Evolutionary conservation across 2,113 vertebrate species (phyloP), one percentile per base, ranked within the genome.

Genomic region (Lutjanus erythropterus): DNA sequence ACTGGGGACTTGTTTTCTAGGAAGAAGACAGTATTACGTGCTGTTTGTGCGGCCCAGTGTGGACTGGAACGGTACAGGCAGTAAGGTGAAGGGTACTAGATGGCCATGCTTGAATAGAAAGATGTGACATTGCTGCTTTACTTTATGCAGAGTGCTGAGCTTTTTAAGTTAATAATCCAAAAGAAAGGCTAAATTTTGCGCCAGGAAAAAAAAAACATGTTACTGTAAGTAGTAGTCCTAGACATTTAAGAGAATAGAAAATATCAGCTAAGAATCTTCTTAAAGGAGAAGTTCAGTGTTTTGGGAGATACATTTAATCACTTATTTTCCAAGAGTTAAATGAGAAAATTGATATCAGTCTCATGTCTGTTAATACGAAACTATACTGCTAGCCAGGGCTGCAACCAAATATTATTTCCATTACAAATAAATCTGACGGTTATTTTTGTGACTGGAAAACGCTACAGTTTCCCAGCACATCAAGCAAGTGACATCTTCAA

Each of bases 31-130:
- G 78, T 81, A 23, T 78, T 83, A 37, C 25, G 29, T 76, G 19
- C 66, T 61, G 78, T 68, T 67, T 61, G 65, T 78, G 74, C 46
- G 8, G 61, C 83, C 88, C 85, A 65, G 65, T 76, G 58, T 58
- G 67, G 70, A 76, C 55, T 59, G 15, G 39, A 83, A 75, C 25
- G 27, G 66, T 49, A 65, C 77, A 85, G 55, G 64, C 56, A 29
- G 65, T 78, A 29, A 75, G 16, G 25, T 47, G 16, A 71, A 62
- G n/a, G 60, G 18, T 35, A 49, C 58, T 50, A 71, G 19, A 69
- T 83, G 89, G 70, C 71, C 90, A 89, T 80, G 88, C 89, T 90
- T 85, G 87, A 83, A 79, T 25, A 46, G 76, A 76, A 64, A 70
- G 66, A 73, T 39, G 60, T 52, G 25, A 52, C 16, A 6, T 39